These are phyloP conservation scores for Pseudotriccus pelzelni DNA, from an alignment of 2,797 vertebrate genomes.

Conservation along the genomic window DNA sequence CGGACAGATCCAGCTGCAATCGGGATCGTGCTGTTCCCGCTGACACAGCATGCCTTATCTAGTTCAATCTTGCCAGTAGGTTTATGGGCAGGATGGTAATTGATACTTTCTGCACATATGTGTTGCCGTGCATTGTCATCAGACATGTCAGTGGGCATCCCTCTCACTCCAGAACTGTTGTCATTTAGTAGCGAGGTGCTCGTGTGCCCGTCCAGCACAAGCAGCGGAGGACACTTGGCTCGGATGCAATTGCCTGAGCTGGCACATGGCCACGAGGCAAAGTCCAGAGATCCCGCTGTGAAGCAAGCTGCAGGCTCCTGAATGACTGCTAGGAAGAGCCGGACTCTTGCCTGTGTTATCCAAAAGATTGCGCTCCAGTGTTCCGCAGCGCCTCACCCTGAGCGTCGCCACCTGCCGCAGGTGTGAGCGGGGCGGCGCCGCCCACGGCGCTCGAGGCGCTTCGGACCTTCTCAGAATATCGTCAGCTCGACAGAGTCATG, in stretches of 20 bases:
- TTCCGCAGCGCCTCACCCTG: not conserved
- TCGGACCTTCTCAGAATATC: not conserved
- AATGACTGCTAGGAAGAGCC: not conserved
- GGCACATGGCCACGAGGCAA: not conserved
- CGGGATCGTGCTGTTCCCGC: accelerated
- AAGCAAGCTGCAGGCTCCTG: not conserved
- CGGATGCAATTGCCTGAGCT: not conserved
- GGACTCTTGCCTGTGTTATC: not conserved
- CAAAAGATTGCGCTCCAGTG: not conserved
- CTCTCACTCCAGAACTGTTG: not conserved
- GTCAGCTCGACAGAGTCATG: not conserved
- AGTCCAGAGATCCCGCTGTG: not conserved
- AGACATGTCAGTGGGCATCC: not conserved
- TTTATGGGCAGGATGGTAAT: not conserved
- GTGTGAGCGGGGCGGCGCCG: not conserved
- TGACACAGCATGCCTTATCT: not conserved
- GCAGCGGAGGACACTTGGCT: not conserved
- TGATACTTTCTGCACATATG: not conserved
- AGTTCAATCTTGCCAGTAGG: not conserved
- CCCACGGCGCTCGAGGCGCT: not conserved
- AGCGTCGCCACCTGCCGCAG: not conserved
- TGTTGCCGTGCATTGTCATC: not conserved
- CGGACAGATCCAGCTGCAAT: not conserved
- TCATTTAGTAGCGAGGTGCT: not conserved
- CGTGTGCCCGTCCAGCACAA: not conserved